Conservation (phyloP, 35 echinoderm and acorn worm species). For the Ophiothrix spiculata region DNA sequence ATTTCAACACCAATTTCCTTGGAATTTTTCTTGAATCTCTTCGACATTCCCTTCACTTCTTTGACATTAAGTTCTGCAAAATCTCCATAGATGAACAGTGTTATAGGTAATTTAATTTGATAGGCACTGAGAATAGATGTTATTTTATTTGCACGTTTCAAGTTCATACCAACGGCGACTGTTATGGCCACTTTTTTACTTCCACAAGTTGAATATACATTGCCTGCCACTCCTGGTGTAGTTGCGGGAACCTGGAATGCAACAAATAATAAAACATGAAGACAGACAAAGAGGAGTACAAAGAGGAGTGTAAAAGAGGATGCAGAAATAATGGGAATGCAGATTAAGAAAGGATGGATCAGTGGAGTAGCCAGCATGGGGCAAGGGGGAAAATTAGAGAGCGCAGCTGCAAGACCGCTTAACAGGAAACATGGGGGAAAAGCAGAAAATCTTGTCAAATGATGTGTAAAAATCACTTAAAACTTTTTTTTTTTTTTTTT, state of each 20-base stretch:
- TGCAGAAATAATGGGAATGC: background rate
- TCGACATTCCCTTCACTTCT: background rate
- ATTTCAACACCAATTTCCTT: background rate
- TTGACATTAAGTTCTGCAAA: constrained; percentile 26
- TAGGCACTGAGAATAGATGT: background rate
- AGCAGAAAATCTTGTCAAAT: no score
- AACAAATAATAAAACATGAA: background rate
- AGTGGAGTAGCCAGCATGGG: background rate
- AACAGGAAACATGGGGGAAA: no score
- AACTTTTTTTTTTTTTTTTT: no score
- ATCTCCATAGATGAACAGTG: constrained; percentile 42
- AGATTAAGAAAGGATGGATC: background rate
- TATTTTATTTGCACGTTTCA: background rate
- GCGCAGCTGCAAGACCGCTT: no score
- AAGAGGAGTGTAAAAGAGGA: background rate
- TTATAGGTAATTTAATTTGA: constrained; percentile 12
- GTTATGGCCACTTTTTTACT: background rate
- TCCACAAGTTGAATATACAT: background rate
- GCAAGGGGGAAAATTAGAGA: background rate
- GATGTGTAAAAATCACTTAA: no score
- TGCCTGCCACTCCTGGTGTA: background rate
- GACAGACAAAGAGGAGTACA: background rate
- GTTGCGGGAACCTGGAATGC: background rate
- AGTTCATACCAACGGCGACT: background rate
- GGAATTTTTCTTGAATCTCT: background rate